phyloP scores from a whole-genome alignment of 2,797 vertebrate species.

The Sebastes itinus region DNA sequence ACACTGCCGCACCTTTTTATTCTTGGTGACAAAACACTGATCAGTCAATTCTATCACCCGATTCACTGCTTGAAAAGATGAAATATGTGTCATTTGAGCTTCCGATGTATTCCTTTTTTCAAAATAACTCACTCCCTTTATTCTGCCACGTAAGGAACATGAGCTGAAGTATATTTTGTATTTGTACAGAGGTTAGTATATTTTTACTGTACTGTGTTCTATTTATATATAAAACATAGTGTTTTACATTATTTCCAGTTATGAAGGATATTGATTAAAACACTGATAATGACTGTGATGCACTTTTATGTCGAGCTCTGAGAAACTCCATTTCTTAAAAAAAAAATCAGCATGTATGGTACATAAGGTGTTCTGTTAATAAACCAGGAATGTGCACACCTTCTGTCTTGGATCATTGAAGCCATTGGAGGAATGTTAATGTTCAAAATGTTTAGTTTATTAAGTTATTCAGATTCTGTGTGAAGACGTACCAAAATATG shows the following conservation, averaged over 20 bases:
- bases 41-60: not conserved
- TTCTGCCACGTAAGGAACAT: constrained; percentile 1
- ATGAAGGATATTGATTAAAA: constrained; percentile 44
- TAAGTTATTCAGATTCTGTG: constrained; percentile 5
- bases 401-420: not conserved
- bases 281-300: constrained; percentile 34
- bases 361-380: constrained; percentile 33
- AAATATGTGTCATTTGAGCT: not conserved
- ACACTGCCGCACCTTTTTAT: not conserved
- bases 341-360: not conserved
- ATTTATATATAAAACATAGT: constrained; percentile 38
- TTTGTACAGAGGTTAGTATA: constrained; percentile 32
- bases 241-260: constrained; percentile 8
- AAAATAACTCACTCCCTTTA: constrained; percentile 17
- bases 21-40: not conserved
- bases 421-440: not conserved
- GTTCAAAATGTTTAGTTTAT: constrained; percentile 25
- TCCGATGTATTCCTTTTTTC: not conserved
- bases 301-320: constrained; percentile 47
- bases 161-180: constrained; percentile 33
- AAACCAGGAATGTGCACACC: constrained; percentile 31
- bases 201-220: constrained; percentile 32
- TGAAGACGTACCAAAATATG: not conserved
- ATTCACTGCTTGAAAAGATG: constrained; percentile 4
- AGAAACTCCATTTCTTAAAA: constrained; percentile 9